Evolutionary conservation across 1,140 invertebrate genomes (phyloP).

Genomic region (Manduca sexta): DNA sequence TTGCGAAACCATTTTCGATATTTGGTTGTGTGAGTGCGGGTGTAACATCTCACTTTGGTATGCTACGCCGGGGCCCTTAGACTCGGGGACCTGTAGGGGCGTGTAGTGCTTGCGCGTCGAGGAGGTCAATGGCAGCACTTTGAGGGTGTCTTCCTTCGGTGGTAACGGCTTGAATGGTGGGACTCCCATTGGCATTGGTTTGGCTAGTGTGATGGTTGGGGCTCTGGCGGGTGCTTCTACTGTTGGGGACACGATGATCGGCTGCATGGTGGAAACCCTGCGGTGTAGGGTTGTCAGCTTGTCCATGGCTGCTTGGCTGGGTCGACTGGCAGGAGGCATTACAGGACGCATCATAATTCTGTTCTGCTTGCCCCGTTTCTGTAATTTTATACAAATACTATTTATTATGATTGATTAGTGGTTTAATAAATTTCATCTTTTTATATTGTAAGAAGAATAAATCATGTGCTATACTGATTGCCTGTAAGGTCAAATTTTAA

Average conservation of each 20-base stretch:
- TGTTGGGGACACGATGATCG: slow-evolving; percentile 42
- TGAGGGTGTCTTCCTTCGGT: slow-evolving; percentile 72
- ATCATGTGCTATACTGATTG: too few species aligned
- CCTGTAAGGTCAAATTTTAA: too few species aligned
- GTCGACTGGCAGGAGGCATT: slow-evolving; percentile 32
- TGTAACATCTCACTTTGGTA: slow-evolving; percentile 62
- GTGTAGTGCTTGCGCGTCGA: slow-evolving; percentile 48
- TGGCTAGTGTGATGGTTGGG: slow-evolving; percentile 66
- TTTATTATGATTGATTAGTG: too few species aligned
- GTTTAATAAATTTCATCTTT: too few species aligned
- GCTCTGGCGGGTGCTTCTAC: slow-evolving; percentile 25
- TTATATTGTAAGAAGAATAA: too few species aligned
- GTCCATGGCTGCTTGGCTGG: slow-evolving; percentile 57
- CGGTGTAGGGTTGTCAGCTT: slow-evolving; percentile 51
- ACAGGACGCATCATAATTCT: slow-evolving; percentile 62
- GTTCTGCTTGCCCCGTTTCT: slow-evolving; percentile 68
- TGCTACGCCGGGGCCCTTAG: slow-evolving; percentile 41
- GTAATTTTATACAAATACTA: slow-evolving; percentile 34
- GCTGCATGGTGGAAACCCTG: slow-evolving; percentile 52
- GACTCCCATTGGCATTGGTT: slow-evolving; percentile 73
- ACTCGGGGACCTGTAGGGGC: slow-evolving; percentile 43
- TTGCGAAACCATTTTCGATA: slow-evolving; percentile 62
- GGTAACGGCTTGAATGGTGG: slow-evolving; percentile 86
- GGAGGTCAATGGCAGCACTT: slow-evolving; percentile 52
- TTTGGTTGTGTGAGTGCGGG: slow-evolving; percentile 49